A percentile compares a stretch with the other conserved stretches of the same genome.
Conservation (phyloP, 2,113 vertebrate genomes). For the Saguinus imperator region DNA sequence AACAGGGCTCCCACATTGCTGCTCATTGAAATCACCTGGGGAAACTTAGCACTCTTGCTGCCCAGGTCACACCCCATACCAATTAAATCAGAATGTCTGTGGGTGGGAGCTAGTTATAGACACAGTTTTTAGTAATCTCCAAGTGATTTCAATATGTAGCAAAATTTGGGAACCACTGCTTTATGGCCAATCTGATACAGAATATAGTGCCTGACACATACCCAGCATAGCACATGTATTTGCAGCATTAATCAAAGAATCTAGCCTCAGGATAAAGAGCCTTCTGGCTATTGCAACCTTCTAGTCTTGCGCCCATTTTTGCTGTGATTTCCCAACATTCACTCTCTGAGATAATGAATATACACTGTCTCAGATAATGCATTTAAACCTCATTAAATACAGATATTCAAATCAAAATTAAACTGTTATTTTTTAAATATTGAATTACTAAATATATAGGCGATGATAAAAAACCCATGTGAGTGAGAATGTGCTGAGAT, state of each 20-base stretch:
- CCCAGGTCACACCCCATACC: neutral
- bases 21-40: neutral
- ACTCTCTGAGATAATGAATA: neutral
- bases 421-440: neutral
- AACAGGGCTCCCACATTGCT: neutral
- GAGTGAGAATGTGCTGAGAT: neutral
- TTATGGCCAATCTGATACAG: neutral
- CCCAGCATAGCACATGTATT: neutral
- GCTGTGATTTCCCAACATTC: neutral
- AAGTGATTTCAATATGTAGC: neutral
- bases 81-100: neutral
- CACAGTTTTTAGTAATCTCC: neutral
- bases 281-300: neutral
- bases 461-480: neutral
- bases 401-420: neutral
- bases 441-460: neutral
- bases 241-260: neutral
- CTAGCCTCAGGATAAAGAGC: neutral
- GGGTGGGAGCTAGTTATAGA: neutral
- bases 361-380: neutral
- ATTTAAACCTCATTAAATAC: neutral
- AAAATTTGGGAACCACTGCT: neutral
- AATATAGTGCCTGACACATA: neutral
- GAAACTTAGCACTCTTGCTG: neutral
- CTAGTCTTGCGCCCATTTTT: neutral